phyloP scores from a whole-genome alignment of 2,113 vertebrate species.

The Malurus cyaneus region DNA sequence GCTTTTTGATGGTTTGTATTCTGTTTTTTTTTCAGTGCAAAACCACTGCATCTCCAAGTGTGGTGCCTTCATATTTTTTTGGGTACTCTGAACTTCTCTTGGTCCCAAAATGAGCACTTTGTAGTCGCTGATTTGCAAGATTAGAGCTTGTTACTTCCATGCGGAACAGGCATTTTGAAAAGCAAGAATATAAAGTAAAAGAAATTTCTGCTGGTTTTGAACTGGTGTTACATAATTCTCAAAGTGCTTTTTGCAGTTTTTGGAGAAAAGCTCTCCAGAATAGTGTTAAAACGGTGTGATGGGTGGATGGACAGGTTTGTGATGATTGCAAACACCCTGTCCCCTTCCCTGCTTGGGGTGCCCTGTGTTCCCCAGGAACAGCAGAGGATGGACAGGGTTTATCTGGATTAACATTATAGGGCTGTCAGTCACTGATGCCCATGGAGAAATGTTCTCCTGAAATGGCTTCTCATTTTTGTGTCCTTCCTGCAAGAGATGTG shows the following conservation, averaged over 20 bases:
- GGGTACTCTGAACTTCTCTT: neutral
- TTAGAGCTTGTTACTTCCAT: neutral
- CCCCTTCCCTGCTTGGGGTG: neutral
- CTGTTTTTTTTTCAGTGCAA: neutral
- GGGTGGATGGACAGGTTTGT: accelerated
- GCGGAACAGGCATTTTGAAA: neutral
- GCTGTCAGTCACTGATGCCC: neutral
- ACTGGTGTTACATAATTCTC: neutral
- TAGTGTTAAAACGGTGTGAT: neutral
- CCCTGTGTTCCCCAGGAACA: neutral
- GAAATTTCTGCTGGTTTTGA: neutral
- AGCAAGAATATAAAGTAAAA: neutral
- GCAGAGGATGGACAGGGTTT: neutral
- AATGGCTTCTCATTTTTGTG: constrained; percentile 18
- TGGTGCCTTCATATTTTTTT: neutral
- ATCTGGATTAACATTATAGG: neutral
- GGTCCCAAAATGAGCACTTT: neutral
- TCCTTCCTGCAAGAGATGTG: neutral
- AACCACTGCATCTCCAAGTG: neutral
- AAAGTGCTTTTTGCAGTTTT: neutral
- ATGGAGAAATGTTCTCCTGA: neutral
- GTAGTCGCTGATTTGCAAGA: neutral
- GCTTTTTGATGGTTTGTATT: neutral
- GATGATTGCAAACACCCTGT: neutral
- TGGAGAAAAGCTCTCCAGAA: neutral